Percentiles rank a stretch among this genome's conserved stretches.
Evolutionary conservation across 1,140 invertebrate genomes (phyloP).

Genomic region (Phymorhynchus buccinoides): DNA sequence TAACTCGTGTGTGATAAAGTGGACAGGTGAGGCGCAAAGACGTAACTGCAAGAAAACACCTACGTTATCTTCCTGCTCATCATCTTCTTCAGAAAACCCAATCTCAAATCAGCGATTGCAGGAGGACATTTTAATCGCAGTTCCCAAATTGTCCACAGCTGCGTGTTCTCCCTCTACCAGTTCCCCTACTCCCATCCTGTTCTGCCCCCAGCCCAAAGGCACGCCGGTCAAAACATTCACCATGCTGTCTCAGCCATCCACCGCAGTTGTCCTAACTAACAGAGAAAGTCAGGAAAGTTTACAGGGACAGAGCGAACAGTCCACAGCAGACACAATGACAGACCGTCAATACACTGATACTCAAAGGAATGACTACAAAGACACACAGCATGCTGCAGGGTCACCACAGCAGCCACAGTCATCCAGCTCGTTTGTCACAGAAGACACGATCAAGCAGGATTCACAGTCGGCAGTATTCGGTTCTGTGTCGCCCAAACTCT

Average conservation of each 20-base stretch:
- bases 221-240: conserved; percentile 20
- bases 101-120: neutral
- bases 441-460: conserved; percentile 25
- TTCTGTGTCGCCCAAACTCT: conserved; percentile 47
- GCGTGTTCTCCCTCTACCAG: neutral
- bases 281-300: neutral
- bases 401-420: neutral
- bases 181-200: neutral
- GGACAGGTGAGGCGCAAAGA: neutral
- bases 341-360: neutral
- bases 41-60: neutral
- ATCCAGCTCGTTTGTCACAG: neutral
- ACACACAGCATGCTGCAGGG: neutral
- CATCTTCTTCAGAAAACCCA: conserved; percentile 15
- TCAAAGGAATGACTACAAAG: neutral
- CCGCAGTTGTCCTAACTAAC: conserved; percentile 14
- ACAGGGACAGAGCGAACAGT: neutral
- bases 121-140: neutral
- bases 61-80: conserved; percentile 11
- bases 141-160: neutral
- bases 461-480: conserved; percentile 47
- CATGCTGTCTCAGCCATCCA: conserved; percentile 17
- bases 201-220: conserved; percentile 18
- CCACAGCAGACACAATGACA: neutral
- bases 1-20: too few relatives aligned